These are phyloP conservation scores for Podarcis cretensis DNA, from an alignment of 2,113 vertebrate species.

Conservation along the genomic window DNA sequence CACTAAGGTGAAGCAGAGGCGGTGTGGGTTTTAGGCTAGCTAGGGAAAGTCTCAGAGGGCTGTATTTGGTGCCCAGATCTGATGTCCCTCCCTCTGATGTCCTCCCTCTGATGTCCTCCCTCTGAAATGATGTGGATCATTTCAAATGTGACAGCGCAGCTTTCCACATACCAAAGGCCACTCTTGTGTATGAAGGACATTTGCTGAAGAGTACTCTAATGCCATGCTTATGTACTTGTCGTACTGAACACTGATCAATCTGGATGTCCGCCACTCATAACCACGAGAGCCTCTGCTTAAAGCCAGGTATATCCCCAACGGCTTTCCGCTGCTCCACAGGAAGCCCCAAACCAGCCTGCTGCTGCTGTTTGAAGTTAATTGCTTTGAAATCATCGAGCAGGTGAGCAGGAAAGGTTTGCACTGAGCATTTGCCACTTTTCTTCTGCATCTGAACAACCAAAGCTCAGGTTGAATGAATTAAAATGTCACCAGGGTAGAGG, in stretches of 20 bases:
- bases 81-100: background rate
- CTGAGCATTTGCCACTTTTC: conserved; percentile 49
- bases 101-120: no score
- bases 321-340: conserved; percentile 47
- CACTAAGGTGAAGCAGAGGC: no score
- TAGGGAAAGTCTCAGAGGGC: no score
- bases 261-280: conserved; percentile 49
- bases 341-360: conserved; percentile 48
- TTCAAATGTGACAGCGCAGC: conserved; percentile 10
- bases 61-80: no score
- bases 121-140: background rate
- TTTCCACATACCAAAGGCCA: background rate
- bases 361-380: conserved; percentile 67
- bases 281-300: conserved; percentile 21
- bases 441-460: conserved; percentile 49
- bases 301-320: conserved; percentile 56
- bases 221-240: conserved; percentile 30
- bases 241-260: conserved; percentile 41
- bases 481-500: background rate
- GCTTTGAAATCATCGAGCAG: conserved; percentile 71
- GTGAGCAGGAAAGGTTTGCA: conserved; percentile 64
- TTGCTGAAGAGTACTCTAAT: background rate
- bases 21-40: no score
- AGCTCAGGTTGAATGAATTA: conserved; percentile 12
- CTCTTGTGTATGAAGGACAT: background rate